phyloP scores from a whole-genome alignment of 92 coral and sea anemone species.

The Paragorgia papillata region DNA sequence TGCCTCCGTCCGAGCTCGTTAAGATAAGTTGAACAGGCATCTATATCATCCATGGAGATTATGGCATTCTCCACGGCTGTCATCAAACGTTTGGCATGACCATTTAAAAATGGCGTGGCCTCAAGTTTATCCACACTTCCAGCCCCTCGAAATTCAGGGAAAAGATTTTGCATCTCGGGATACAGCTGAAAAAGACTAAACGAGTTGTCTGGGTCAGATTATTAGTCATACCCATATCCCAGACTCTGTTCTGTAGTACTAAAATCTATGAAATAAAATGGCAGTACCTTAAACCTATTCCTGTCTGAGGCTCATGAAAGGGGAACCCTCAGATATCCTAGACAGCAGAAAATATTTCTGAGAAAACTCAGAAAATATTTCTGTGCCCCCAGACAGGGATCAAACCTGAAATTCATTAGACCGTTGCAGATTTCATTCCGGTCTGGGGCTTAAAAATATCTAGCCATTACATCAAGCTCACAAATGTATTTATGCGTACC shows the following conservation, averaged over 20 bases:
- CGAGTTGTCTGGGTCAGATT: neutral
- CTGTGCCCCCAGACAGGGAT: too few relatives aligned
- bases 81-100: conserved; percentile 85
- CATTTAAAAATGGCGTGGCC: conserved; percentile 64
- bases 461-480: too few relatives aligned
- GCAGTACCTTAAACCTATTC: too few relatives aligned
- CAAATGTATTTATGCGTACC: too few relatives aligned
- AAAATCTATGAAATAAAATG: too few relatives aligned
- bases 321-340: too few relatives aligned
- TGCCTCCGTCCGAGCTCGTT: conserved; percentile 89
- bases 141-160: conserved; percentile 78
- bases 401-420: too few relatives aligned
- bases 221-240: neutral
- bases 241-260: neutral
- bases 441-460: too few relatives aligned
- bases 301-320: too few relatives aligned
- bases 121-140: conserved; percentile 59
- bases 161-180: conserved; percentile 75
- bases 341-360: too few relatives aligned
- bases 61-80: conserved; percentile 89
- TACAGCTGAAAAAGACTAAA: conserved; percentile 72
- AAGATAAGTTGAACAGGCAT: conserved; percentile 70
- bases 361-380: too few relatives aligned
- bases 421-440: too few relatives aligned
- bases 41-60: conserved; percentile 67